phyloP scores from a whole-genome alignment of 2,888 invertebrate species.

The Metallyticus violacea region DNA sequence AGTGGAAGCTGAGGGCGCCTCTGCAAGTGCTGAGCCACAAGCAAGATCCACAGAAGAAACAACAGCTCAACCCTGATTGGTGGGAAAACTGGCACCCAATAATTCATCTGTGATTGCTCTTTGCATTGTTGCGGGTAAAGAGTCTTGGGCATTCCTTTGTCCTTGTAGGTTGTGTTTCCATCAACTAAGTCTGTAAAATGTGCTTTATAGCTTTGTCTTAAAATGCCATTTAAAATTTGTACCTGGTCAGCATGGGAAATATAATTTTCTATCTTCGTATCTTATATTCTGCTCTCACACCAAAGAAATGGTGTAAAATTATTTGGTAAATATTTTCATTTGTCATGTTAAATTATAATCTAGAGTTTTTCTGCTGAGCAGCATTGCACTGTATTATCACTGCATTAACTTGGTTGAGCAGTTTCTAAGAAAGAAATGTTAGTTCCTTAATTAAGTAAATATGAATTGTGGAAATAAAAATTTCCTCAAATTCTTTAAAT shows the following conservation, averaged over 20 bases:
- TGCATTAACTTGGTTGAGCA: no score
- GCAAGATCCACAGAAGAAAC: background rate
- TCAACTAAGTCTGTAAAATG: constrained; percentile 9
- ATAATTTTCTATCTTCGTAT: background rate
- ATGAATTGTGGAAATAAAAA: no score
- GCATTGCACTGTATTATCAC: background rate
- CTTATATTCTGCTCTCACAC: background rate
- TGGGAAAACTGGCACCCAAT: background rate
- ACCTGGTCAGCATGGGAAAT: background rate
- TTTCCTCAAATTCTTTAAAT: no score
- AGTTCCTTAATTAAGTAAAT: no score
- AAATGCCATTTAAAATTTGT: no score
- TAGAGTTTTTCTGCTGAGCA: background rate
- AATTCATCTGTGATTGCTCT: constrained; percentile 8
- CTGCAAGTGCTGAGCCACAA: background rate
- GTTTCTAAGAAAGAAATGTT: no score
- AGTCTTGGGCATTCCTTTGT: constrained; percentile 12
- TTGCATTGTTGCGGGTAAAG: background rate
- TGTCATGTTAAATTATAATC: background rate
- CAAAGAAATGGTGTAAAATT: background rate
- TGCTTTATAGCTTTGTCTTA: background rate
- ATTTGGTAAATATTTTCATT: background rate
- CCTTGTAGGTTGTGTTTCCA: constrained; percentile 16
- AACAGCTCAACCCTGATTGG: constrained; percentile 3
- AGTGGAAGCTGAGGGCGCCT: background rate